Evolutionary conservation across 2,888 invertebrate species (phyloP).

Genomic region (Troilus luridus): DNA sequence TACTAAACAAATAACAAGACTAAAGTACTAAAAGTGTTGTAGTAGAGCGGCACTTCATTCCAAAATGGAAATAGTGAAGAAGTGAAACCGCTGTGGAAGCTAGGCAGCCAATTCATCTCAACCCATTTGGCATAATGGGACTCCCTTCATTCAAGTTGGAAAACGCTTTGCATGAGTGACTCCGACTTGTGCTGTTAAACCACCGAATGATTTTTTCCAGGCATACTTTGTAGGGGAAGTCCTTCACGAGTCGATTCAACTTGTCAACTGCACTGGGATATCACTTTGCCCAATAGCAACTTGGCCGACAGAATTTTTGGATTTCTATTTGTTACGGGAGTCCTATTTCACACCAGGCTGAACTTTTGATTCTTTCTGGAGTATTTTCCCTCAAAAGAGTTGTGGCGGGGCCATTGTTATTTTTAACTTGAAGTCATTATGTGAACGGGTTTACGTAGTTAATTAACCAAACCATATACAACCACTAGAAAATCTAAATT

Average conservation of each 20-base stretch:
- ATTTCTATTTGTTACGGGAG: too few species aligned
- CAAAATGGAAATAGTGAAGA: not conserved
- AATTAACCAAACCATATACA: too few species aligned
- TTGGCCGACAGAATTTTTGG: too few species aligned
- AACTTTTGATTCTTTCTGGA: too few species aligned
- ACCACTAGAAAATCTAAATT: too few species aligned
- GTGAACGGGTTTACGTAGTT: too few species aligned
- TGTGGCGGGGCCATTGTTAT: too few species aligned
- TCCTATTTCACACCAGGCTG: too few species aligned
- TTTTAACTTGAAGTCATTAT: too few species aligned
- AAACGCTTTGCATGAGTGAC: not conserved
- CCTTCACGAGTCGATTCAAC: not conserved
- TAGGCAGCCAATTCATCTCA: not conserved
- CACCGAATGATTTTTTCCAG: not conserved
- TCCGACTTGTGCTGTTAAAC: not conserved
- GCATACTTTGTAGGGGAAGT: not conserved
- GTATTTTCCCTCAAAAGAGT: too few species aligned
- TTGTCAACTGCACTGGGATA: not conserved
- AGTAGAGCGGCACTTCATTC: not conserved
- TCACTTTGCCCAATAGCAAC: not conserved
- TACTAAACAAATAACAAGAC: not conserved
- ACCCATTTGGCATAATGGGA: not conserved
- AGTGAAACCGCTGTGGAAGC: not conserved
- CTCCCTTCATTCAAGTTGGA: not conserved
- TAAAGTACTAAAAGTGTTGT: not conserved